Evolutionary conservation across 2,113 vertebrate species (phyloP), one percentile per base, ranked within the genome.

Genomic region (Misgurnus mizolepis): DNA sequence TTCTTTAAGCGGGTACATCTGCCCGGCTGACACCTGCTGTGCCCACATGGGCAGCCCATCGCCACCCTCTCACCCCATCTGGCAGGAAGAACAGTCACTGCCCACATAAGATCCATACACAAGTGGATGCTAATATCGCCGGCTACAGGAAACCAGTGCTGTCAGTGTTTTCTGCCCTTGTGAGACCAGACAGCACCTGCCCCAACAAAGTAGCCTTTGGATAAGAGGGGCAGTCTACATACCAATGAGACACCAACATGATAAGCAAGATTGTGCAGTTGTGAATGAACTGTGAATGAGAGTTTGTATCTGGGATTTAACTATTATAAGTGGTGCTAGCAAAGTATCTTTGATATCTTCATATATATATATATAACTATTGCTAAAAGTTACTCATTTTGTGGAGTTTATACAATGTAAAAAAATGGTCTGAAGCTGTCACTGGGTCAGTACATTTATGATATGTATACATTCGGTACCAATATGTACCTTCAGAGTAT

Each of bases 61-160:
- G 88, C 88, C 91, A 85, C 90, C 89, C 90, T 92, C 89, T 92
- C 89, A 90, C 89, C 90, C 88, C 82, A 82, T 80, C 91, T 90
- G 91, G 90, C 90, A 92, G 90, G 91, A 92, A 92, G 90, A 89
- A 79, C 71, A 82, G 86, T 70, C 85, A 86, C 88, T 87, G 86
- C 83, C 72, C 80, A 86, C 85, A 89, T 88, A 86, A 89, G 88
- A 87, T 88, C 85, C 91, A 90, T 89, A 88, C 85, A 89, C 82
- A 86, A 90, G 89, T 87, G 80, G 89, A 86, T 91, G 90, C 86
- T 88, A 89, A 90, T 88, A 83, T 80, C 80, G 80, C 81, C 79
- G 66, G 87, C 86, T 85, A 87, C 89, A 91, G 91, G 88, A 92
- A 91, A 88, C 85, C 82, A 82, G 83, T 83, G 83, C 82, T 77